Evolutionary conservation across 1,140 invertebrate species (phyloP).

Genomic region (Augochlora pura): DNA sequence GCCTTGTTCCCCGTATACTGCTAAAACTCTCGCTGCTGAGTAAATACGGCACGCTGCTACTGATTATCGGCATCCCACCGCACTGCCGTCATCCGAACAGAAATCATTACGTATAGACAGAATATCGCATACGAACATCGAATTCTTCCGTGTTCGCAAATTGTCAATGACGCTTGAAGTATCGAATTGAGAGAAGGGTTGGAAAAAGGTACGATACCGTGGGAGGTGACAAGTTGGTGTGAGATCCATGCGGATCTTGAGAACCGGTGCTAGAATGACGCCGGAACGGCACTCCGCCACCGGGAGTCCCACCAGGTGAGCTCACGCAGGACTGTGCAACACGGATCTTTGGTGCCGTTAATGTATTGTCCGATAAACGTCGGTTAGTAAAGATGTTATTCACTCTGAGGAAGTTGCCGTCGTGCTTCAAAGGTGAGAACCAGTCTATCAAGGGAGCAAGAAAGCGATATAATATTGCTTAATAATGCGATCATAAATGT

Average conservation of each 20-base stretch:
- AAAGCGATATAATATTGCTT: no score
- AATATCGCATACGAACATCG: no score
- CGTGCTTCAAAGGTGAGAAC: slow-evolving; percentile 88
- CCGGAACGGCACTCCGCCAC: slow-evolving; percentile 89
- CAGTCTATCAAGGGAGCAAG: slow-evolving; percentile 78
- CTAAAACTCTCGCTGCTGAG: slow-evolving; percentile 90
- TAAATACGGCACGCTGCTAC: slow-evolving; percentile 91
- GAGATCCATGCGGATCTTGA: slow-evolving; percentile 91
- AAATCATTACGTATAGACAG: not conserved
- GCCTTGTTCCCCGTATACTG: slow-evolving; percentile 87
- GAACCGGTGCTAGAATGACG: slow-evolving; percentile 94
- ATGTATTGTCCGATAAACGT: slow-evolving; percentile 93
- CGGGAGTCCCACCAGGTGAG: slow-evolving; percentile 91
- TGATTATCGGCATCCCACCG: slow-evolving; percentile 92
- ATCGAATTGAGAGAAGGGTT: not conserved
- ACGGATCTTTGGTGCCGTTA: slow-evolving; percentile 93
- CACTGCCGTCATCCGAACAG: slow-evolving; percentile 75
- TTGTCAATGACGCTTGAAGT: no score
- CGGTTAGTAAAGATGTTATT: slow-evolving; percentile 90
- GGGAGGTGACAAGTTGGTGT: slow-evolving; percentile 91
- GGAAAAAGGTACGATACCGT: slow-evolving; percentile 81
- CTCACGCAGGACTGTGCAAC: slow-evolving; percentile 92
- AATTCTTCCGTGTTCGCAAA: not conserved
- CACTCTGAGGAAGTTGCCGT: slow-evolving; percentile 93
- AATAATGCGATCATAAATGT: no score